Evolutionary conservation across 2,888 invertebrate species (phyloP).

Genomic region (Cephus spinipes): DNA sequence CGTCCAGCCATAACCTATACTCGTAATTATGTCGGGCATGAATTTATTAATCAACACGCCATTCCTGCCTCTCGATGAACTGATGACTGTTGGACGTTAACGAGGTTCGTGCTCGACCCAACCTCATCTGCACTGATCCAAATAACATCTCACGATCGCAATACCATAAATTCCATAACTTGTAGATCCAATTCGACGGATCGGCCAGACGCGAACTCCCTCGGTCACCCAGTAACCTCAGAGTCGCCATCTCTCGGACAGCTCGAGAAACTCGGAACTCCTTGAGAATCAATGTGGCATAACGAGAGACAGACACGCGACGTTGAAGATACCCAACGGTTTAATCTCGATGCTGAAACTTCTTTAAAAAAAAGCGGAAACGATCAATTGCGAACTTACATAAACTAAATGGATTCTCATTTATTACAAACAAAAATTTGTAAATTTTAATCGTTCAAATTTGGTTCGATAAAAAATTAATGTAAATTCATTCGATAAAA

Average conservation of each 20-base stretch:
- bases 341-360: not conserved
- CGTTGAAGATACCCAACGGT: not conserved
- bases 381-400: not conserved
- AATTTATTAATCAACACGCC: not conserved
- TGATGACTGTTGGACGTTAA: not conserved
- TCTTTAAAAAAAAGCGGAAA: not conserved
- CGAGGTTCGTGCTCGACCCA: not conserved
- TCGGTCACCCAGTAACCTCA: conserved; percentile 5
- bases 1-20: not conserved
- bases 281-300: conserved; percentile 1
- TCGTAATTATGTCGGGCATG: conserved; percentile 1
- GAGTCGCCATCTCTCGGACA: not conserved
- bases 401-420: not conserved
- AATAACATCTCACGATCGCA: not conserved
- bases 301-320: not conserved
- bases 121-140: not conserved
- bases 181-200: not conserved
- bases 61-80: not conserved
- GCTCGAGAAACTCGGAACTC: not conserved
- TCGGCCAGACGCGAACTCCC: not conserved
- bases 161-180: not conserved
- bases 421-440: not conserved
- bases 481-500: not conserved
- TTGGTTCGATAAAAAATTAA: not conserved
- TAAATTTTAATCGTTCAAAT: not conserved